A percentile compares a stretch with the other conserved stretches of the same genome.
Conservation (phyloP, 2,888 invertebrate genomes). For the Eupsilia transversa region DNA sequence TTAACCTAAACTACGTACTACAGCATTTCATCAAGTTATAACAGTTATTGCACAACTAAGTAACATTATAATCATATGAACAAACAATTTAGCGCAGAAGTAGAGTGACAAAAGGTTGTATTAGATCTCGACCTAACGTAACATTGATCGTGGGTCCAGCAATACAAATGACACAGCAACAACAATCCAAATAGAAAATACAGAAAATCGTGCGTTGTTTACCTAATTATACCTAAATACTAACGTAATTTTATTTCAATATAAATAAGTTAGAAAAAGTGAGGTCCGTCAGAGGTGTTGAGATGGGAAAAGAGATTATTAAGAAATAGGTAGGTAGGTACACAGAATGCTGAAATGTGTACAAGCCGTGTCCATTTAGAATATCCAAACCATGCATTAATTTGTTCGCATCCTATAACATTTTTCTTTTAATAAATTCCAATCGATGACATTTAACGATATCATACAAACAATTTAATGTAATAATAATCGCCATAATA, state of each 20-base stretch:
- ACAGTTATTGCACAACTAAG: slow-evolving; percentile 77
- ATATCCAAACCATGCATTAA: slow-evolving; percentile 52
- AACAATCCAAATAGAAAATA: slow-evolving; percentile 63
- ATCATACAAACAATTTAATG: slow-evolving; percentile 54
- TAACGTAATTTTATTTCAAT: slow-evolving; percentile 63
- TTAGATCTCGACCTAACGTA: slow-evolving; percentile 18
- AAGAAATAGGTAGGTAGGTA: slow-evolving; percentile 48
- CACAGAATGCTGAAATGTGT: slow-evolving; percentile 47
- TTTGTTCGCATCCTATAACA: slow-evolving; percentile 55
- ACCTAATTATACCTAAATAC: slow-evolving; percentile 63
- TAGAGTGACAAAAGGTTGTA: slow-evolving; percentile 35
- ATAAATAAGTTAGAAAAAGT: slow-evolving; percentile 69
- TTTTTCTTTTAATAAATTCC: slow-evolving; percentile 43
- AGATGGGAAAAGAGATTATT: slow-evolving; percentile 63
- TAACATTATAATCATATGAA: slow-evolving; percentile 62
- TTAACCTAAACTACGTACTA: slow-evolving; percentile 73
- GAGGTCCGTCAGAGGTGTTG: slow-evolving; percentile 70
- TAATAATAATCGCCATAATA: slow-evolving; percentile 58
- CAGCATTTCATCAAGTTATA: slow-evolving; percentile 68
- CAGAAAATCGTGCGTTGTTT: slow-evolving; percentile 55
- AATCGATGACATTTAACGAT: slow-evolving; percentile 54
- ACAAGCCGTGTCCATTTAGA: slow-evolving; percentile 47
- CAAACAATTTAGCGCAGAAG: slow-evolving; percentile 65
- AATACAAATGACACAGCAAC: slow-evolving; percentile 44
- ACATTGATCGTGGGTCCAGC: slow-evolving; percentile 18